Base-by-base conservation (phyloP, 2,797 vertebrate genomes). In the Sarcophilus harrisii region DNA sequence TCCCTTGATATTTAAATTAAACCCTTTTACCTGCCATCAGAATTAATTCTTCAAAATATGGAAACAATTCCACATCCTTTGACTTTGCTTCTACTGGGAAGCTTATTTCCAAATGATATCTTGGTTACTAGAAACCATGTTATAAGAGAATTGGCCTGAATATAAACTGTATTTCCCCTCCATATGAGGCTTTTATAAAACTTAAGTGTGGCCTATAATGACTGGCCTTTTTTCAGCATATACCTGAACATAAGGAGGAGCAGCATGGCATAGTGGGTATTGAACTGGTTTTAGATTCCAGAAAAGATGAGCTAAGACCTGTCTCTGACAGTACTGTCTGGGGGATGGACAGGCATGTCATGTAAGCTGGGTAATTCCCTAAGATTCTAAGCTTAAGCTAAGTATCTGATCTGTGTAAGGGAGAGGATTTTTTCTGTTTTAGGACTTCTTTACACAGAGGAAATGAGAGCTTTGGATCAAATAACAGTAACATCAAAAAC, bases 1-100 rank as follows among this genome's bases (percentile, higher is more conserved):
- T 49, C 92, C 18, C 49, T 54, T 66, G 32, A 57, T 93, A 30
- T 14, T 6, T 11, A 27, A 58, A 45, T 10, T 16, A 52, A 57
- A 81, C 1, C 49, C 54, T 92, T 94, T 93, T 54, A 52, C 13
- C 38, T 13, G 73, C 45, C 38, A 3, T 45, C 73, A 45, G 73
- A 87, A 87, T 81, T 81, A 27, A 73, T 81, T 92, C 45, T 96
- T 62, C 32, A n/a, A 10, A 18, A 38, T 24, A 49, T 38, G 54
- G 30, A 90, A 91, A 92, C 30, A 27, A 58, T 87, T 87, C 49
- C 57, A 91, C 57, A 92, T 57, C 90, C 81, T 92, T 21, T 92
- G 90, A 58, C 9, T 91, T 95, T 87, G 73, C 73, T 62, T 93
- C 90, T 89, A 89, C 66, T 89, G 49, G 58, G 62, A 0, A 58